Conservation (phyloP, 1,140 invertebrate genomes). For the Drosophila subobscura region DNA sequence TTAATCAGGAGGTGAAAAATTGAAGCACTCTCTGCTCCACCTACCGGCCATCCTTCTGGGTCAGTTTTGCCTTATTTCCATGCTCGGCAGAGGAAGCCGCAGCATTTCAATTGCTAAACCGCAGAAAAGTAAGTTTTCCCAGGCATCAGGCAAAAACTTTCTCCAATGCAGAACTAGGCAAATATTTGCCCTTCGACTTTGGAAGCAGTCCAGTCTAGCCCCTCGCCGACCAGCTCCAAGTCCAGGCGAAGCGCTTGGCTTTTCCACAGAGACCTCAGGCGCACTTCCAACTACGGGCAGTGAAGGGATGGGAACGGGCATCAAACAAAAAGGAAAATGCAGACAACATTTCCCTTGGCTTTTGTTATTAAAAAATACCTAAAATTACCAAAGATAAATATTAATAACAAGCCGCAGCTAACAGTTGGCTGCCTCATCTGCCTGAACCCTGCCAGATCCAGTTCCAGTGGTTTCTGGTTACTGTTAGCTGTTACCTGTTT, state of each 20-base stretch:
- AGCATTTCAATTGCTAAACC: conserved; percentile 61
- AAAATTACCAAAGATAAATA: conserved; percentile 82
- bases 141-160: conserved; percentile 57
- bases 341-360: conserved; percentile 69
- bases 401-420: conserved; percentile 77
- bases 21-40: neutral
- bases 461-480: conserved; percentile 27
- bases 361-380: conserved; percentile 82
- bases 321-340: conserved; percentile 63
- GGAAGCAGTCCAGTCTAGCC: conserved; percentile 43
- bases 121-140: conserved; percentile 66
- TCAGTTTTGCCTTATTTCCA: conserved; percentile 15
- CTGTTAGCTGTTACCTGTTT: conserved; percentile 32
- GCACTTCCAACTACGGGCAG: conserved; percentile 32
- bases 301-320: conserved; percentile 3
- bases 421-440: conserved; percentile 47
- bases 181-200: conserved; percentile 75
- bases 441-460: neutral
- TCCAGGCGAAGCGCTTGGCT: conserved; percentile 15
- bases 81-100: conserved; percentile 15
- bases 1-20: conserved; percentile 6
- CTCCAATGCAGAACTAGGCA: conserved; percentile 60
- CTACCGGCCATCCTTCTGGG: conserved; percentile 2
- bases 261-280: conserved; percentile 21
- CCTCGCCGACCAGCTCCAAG: conserved; percentile 37